These are phyloP conservation scores for Eucriotettix oculatus DNA, from an alignment of 2,888 invertebrate genomes.

Conservation along the genomic window DNA sequence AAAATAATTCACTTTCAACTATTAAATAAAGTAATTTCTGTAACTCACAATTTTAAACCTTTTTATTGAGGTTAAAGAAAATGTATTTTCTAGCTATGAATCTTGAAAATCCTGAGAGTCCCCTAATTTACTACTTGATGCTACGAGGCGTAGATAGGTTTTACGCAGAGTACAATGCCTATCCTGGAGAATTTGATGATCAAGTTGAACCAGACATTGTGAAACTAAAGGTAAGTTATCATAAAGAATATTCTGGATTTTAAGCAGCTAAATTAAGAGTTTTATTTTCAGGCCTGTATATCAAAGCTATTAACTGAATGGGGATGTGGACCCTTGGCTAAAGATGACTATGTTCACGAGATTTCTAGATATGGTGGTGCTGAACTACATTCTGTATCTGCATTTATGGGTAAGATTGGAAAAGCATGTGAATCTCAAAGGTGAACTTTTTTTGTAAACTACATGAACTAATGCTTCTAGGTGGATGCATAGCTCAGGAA, in stretches of 20 bases:
- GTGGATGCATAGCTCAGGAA: constrained; percentile 91
- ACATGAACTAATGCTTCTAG: constrained; percentile 23
- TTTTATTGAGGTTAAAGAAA: no score
- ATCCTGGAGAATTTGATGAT: constrained; percentile 72
- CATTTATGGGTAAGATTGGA: constrained; percentile 50
- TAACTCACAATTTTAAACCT: no score
- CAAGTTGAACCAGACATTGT: constrained; percentile 82
- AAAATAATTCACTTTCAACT: no score
- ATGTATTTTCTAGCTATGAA: constrained; percentile 34
- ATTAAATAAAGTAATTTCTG: no score
- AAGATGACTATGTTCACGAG: constrained; percentile 90
- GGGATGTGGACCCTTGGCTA: constrained; percentile 58
- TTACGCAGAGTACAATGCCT: constrained; percentile 69
- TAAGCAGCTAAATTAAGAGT: not conserved
- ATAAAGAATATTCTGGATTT: not conserved
- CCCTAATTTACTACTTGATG: constrained; percentile 80
- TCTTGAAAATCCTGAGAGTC: constrained; percentile 67
- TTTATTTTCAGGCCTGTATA: constrained; percentile 29
- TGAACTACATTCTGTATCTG: constrained; percentile 86
- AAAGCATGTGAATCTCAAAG: not conserved
- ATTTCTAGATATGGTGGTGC: constrained; percentile 78
- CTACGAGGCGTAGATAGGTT: constrained; percentile 85
- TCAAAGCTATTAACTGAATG: constrained; percentile 68
- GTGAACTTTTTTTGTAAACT: not conserved
- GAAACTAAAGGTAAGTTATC: constrained; percentile 49